Conservation (phyloP, 2,797 vertebrate genomes). For the Labroides dimidiatus region DNA sequence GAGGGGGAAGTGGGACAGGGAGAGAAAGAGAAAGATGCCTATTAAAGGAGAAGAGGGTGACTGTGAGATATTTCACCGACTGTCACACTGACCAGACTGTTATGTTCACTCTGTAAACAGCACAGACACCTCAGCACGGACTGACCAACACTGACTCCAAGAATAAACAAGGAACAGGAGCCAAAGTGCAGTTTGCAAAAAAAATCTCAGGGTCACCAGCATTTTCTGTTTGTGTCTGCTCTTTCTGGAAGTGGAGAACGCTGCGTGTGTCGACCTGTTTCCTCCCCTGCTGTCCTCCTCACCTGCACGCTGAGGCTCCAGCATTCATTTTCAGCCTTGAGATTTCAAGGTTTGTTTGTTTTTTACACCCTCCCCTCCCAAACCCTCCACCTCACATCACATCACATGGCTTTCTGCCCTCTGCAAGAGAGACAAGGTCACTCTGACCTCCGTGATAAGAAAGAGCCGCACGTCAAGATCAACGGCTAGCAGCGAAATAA, state of each 20-base stretch:
- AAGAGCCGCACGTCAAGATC: neutral
- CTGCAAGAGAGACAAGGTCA: slow-evolving; percentile 66
- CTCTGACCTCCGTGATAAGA: slow-evolving; percentile 44
- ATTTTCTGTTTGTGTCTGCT: slow-evolving; percentile 23
- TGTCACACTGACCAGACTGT: slow-evolving; percentile 45
- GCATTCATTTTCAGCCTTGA: slow-evolving; percentile 4
- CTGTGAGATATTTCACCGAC: slow-evolving; percentile 43
- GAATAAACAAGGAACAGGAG: slow-evolving; percentile 24
- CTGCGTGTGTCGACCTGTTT: slow-evolving; percentile 38
- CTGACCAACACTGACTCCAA: neutral
- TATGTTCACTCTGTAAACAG: slow-evolving; percentile 28
- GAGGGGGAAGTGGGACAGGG: slow-evolving; percentile 43
- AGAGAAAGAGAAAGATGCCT: slow-evolving; percentile 59
- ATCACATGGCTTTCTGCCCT: slow-evolving; percentile 44
- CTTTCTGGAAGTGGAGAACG: slow-evolving; percentile 48
- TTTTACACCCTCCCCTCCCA: slow-evolving; percentile 6
- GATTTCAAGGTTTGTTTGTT: slow-evolving; percentile 11
- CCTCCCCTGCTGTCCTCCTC: slow-evolving; percentile 28
- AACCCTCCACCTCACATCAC: too few species aligned
- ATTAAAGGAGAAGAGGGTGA: slow-evolving; percentile 65
- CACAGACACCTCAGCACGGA: neutral
- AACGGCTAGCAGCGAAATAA: neutral
- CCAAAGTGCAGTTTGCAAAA: neutral
- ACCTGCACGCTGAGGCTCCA: slow-evolving; percentile 12
- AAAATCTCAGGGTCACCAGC: slow-evolving; percentile 5